These are phyloP conservation scores for Pseudomyrmex dendroicus DNA, from an alignment of 1,140 invertebrate species.

Conservation along the genomic window DNA sequence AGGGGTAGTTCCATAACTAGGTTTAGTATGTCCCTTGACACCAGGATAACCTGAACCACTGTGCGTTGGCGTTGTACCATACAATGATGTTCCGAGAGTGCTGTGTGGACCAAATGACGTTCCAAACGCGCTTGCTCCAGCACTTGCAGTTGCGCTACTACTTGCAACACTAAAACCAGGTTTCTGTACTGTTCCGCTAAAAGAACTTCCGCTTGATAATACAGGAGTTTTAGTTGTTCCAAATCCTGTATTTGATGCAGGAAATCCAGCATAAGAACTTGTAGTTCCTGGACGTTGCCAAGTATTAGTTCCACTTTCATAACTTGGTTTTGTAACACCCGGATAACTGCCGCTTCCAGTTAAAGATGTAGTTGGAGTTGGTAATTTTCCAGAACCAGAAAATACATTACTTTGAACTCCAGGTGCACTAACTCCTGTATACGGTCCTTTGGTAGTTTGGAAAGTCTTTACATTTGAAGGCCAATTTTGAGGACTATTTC, in stretches of 20 bases:
- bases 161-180: slow-evolving; percentile 3
- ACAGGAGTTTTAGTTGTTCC: slow-evolving; percentile 26
- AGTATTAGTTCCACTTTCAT: not conserved
- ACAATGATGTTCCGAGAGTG: not conserved
- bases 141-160: slow-evolving; percentile 9
- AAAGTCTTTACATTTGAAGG: slow-evolving; percentile 18
- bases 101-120: slow-evolving; percentile 3
- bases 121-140: not conserved
- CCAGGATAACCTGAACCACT: slow-evolving; percentile 8
- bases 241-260: not conserved
- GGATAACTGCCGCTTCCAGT: not conserved
- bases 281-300: not conserved
- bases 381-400: not conserved
- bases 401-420: not conserved
- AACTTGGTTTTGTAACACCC: not conserved
- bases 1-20: slow-evolving; percentile 12
- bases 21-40: not conserved
- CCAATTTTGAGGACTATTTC: not conserved
- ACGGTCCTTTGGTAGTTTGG: slow-evolving; percentile 7
- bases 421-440: not conserved
- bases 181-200: not conserved
- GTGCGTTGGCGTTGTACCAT: not conserved
- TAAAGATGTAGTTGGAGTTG: not conserved
- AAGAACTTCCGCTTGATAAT: not conserved
- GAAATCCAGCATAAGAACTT: not conserved